phyloP scores from a whole-genome alignment of 1,140 invertebrate species.

The Plodia interpunctella region DNA sequence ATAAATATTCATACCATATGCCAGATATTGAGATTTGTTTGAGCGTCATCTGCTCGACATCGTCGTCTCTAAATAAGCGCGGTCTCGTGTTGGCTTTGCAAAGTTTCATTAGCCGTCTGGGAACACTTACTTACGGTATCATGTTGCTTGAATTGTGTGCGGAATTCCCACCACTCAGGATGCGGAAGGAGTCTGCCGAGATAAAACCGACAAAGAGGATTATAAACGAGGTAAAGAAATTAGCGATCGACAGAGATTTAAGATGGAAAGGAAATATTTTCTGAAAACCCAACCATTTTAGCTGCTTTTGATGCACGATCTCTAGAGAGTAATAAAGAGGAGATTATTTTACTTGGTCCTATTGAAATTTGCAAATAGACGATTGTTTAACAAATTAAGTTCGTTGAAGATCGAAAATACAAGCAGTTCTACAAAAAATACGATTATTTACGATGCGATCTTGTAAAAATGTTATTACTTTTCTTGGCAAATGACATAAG shows the following conservation, averaged over 20 bases:
- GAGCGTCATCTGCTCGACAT: constrained; percentile 69
- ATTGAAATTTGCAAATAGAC: no score
- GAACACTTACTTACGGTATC: constrained; percentile 62
- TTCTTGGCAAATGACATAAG: no score
- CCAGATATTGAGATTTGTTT: constrained; percentile 74
- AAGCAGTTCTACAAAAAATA: no score
- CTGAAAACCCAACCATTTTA: not conserved
- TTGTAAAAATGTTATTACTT: no score
- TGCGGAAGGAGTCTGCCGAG: constrained; percentile 27
- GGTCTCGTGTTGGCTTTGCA: constrained; percentile 60
- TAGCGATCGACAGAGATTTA: constrained; percentile 19
- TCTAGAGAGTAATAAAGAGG: no score
- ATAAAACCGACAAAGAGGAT: constrained; percentile 26
- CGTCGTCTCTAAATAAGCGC: constrained; percentile 62
- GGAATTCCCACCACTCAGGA: constrained; percentile 37
- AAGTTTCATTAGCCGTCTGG: constrained; percentile 68
- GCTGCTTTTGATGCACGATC: not conserved
- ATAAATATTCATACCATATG: constrained; percentile 75
- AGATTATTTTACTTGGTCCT: no score
- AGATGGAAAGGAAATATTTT: constrained; percentile 5
- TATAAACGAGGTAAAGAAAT: constrained; percentile 26
- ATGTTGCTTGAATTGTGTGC: constrained; percentile 55
- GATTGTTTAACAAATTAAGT: not conserved
- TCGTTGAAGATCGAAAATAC: no score
- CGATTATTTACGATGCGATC: no score